Conservation (phyloP, 2,113 vertebrate species). For the Nematolebias whitei region DNA sequence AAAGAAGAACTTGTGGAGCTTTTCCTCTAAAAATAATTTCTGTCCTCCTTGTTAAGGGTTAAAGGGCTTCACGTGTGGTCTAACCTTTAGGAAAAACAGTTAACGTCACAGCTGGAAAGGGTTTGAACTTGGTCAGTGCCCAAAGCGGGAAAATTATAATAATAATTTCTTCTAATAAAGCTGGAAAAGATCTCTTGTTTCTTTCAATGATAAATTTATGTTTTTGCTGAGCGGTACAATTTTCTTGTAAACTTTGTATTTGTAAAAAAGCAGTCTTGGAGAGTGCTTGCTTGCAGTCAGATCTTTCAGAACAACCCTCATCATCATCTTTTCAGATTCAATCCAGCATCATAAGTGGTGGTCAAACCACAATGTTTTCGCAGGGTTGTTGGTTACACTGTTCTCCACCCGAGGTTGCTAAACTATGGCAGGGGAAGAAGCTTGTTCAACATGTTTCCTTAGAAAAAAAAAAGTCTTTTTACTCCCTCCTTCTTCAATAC, state of each 20-base stretch:
- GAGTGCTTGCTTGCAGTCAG: slow-evolving; percentile 32
- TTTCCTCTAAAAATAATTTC: slow-evolving; percentile 76
- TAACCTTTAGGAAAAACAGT: slow-evolving; percentile 67
- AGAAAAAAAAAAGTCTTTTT: slow-evolving; percentile 46
- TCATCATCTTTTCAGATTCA: slow-evolving; percentile 59
- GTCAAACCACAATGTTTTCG: slow-evolving; percentile 81
- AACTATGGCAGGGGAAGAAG: slow-evolving; percentile 76
- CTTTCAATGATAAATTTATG: background rate
- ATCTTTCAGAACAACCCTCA: slow-evolving; percentile 60
- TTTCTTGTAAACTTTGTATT: slow-evolving; percentile 16
- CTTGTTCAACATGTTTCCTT: slow-evolving; percentile 82
- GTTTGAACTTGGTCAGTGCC: slow-evolving; percentile 21
- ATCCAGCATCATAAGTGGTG: slow-evolving; percentile 77
- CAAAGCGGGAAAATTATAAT: slow-evolving; percentile 37
- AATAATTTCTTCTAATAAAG: slow-evolving; percentile 34
- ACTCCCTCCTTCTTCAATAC: slow-evolving; percentile 65
- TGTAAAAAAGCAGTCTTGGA: slow-evolving; percentile 22
- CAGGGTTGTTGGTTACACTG: slow-evolving; percentile 75
- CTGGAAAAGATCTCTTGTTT: slow-evolving; percentile 30
- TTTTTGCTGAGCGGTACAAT: slow-evolving; percentile 25
- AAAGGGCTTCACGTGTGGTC: slow-evolving; percentile 83
- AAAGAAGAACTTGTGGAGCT: slow-evolving; percentile 57
- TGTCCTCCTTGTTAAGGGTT: slow-evolving; percentile 67
- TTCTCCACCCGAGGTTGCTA: slow-evolving; percentile 75
- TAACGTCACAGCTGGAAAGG: slow-evolving; percentile 80